Base-by-base conservation (phyloP, 2,113 vertebrate genomes). In the Sisor rabdophorus region DNA sequence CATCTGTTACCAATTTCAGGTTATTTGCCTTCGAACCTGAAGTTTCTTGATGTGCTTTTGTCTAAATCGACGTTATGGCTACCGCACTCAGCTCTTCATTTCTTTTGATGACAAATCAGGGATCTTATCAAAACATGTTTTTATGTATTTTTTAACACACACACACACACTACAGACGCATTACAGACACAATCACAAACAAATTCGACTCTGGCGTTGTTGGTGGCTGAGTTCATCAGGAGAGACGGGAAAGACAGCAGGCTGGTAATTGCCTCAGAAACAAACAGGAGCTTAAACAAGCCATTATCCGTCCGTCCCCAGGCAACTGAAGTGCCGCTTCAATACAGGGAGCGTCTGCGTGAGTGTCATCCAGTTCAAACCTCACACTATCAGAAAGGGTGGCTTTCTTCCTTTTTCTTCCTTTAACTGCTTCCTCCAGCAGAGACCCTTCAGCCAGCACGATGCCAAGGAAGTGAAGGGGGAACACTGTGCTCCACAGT, bases 41-140 rank as follows among this genome's bases (percentile, higher is more conserved):
- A 20, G 47, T n/a, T 59, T 24, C 6, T 44, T 47, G 32, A 30
- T 11, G 11, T 32, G 4, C n/a, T 64, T 40, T 40, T 65, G 1
- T 50, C 11, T 36, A 48, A 40, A 48, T n/a, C 19, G 52, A 58
- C 2, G n/a, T 44, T 50, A 16, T 3, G 48, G 17, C 53, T 48
- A 22, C 65, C 50, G 69, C 71, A 44, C 40, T 73, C 40, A 73
- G 56, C 60, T 50, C 60, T 56, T 85, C 81, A 48, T 56, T 58
- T 11, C 15, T 48, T 81, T 40, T 58, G 20, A 40, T 65, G 56
- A 58, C 56, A 65, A 67, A 56, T 48, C 50, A 1, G 61, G 83
- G 78, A 85, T 81, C 13, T 67, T 65, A 84, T 85, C 81, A 71
- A 3, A 59, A 78, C 71, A 71, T 53, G 68, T 82, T 71, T 78